Evolutionary conservation across 2,113 vertebrate species (phyloP), one percentile per base, ranked within the genome.

Genomic region (Mustela nigripes): DNA sequence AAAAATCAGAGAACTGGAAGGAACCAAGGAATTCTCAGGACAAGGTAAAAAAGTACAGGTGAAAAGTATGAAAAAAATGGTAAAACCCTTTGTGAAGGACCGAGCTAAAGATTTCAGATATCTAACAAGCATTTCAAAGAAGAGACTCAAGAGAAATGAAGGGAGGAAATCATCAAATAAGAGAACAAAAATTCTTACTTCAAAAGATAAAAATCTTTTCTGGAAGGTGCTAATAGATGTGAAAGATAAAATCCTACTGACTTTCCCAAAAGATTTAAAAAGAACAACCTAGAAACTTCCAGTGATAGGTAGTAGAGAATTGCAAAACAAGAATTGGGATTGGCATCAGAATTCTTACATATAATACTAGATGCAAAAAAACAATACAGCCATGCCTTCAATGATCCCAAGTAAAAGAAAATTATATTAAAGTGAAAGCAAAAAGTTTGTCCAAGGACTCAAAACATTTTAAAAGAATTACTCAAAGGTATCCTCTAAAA

Each of bases 121-220:
- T n/a, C 74, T 73, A 73, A 80, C 60, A 63, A 92, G 56, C 28
- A 88, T 63, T 82, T 95, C 79, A 65, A 95, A 83, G 50, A 21
- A 67, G 62, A 88, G 56, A 83, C 60, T 24, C 31, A 71, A 62
- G 65, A 82, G 18, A 89, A 82, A 73, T 11, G n/a, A 94, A 78
- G n/a, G 45, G 19, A 94, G n/a, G 42, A 90, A 76, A 82, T 74
- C 21, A 63, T 74, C 78, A 89, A 81, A 73, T 71, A 73, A 48
- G 21, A 67, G 53, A 78, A 85, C 65, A 91, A 62, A 91, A 80
- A 71, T 39, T 86, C 28, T 60, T 65, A 21, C 11, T 84, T 84
- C 71, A 85, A 91, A 95, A 91, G 71, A 69, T 78, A 48, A 86
- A 91, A 86, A 50, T 80, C 71, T 79, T 85, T 60, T 91, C 48